Percentiles rank a stretch among this genome's conserved stretches.
These are phyloP conservation scores for Chloroclysta siterata DNA, from an alignment of 2,888 invertebrate genomes.

Conservation along the genomic window DNA sequence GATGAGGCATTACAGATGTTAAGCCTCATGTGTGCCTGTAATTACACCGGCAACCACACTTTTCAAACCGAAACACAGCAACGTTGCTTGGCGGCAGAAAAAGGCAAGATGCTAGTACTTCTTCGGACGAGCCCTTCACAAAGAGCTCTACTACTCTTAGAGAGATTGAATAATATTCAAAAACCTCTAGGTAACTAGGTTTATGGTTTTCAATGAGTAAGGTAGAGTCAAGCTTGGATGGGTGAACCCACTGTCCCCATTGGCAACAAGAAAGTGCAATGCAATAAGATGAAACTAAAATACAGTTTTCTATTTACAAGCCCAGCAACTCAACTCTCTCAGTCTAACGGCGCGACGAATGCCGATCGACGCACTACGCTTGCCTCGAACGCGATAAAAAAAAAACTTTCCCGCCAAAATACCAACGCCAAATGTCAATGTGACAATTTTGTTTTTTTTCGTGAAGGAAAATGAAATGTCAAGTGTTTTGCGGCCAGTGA, in stretches of 20 bases:
- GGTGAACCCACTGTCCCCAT: conserved; percentile 32
- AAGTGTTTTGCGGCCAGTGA: conserved; percentile 8
- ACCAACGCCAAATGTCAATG: conserved; percentile 14
- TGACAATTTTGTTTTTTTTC: conserved; percentile 17
- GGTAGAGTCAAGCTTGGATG: conserved; percentile 5
- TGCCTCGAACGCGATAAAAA: conserved; percentile 7
- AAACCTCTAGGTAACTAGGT: background rate
- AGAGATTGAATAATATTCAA: too few species aligned
- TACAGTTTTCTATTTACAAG: conserved; percentile 67
- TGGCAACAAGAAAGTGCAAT: conserved; percentile 48
- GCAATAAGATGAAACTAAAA: conserved; percentile 51
- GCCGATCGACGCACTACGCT: conserved; percentile 59
- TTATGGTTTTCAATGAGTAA: background rate
- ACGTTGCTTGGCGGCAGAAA: too few species aligned
- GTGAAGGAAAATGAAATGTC: conserved; percentile 6
- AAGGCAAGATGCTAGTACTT: too few species aligned
- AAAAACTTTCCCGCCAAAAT: conserved; percentile 22
- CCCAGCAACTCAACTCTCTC: conserved; percentile 42
- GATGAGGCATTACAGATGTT: too few species aligned
- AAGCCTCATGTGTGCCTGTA: too few species aligned
- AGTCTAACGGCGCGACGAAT: conserved; percentile 54
- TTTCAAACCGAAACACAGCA: too few species aligned
- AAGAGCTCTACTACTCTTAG: too few species aligned
- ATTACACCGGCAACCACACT: too few species aligned
- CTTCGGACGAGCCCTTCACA: too few species aligned